Percentiles rank a stretch among this genome's conserved stretches.
These are phyloP conservation scores for Pipistrellus pygmaeus DNA, from an alignment of 2,797 vertebrate genomes.

Conservation along the genomic window DNA sequence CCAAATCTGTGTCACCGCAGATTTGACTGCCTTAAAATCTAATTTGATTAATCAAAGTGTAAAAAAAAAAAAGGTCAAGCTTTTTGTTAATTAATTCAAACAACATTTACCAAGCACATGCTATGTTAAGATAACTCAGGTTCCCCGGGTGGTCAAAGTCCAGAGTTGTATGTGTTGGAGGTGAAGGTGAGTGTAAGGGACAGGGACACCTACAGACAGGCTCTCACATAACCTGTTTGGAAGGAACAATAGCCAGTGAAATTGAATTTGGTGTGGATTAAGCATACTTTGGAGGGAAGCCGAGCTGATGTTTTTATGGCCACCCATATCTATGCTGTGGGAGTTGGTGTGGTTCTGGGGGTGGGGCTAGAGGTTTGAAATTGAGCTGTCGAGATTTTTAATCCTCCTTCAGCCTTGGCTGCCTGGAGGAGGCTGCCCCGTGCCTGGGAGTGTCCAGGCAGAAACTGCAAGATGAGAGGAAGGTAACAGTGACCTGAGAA, in stretches of 20 bases:
- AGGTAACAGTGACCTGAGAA: neutral
- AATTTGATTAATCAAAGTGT: conserved; percentile 51
- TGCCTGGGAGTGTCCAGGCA: neutral
- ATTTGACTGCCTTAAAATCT: conserved; percentile 27
- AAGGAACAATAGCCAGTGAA: no score
- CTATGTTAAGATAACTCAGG: neutral
- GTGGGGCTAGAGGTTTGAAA: neutral
- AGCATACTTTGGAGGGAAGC: neutral
- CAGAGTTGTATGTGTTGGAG: neutral
- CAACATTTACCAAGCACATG: neutral
- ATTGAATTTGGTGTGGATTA: neutral
- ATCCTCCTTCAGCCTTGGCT: neutral
- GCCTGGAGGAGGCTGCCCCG: neutral
- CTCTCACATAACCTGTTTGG: neutral
- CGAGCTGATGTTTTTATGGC: neutral
- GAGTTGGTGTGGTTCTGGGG: neutral
- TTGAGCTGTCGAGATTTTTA: neutral
- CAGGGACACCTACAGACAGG: neutral
- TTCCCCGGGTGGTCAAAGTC: neutral
- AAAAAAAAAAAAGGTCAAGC: conserved; percentile 3
- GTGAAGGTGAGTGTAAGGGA: neutral
- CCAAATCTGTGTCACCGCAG: conserved; percentile 16
- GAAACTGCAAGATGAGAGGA: neutral
- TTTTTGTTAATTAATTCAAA: conserved; percentile 35
- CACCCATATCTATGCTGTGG: neutral